Base-by-base conservation (phyloP, 2,888 invertebrate genomes). In the Callyntrura sp. region DNA sequence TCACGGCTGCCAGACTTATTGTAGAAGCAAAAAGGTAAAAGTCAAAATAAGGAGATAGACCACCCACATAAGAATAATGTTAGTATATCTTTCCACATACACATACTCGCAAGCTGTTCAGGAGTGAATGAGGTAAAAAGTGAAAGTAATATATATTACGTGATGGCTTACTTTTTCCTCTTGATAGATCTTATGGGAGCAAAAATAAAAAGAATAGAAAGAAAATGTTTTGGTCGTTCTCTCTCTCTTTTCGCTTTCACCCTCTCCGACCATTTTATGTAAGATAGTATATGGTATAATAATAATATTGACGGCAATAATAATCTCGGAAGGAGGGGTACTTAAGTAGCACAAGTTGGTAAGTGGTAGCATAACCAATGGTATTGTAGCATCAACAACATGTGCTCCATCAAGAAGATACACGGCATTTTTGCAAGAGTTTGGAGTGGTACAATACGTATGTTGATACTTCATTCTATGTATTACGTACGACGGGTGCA, bases 131-230 rank as follows among this genome's bases (percentile, higher is more conserved):
- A 76, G 73, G 73, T 76, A 68, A 73, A 25, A 83, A 62, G 86
- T 65, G 14, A 79, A 51, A 48, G 48, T 55, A 65, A 86, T 86
- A 86, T 86, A 55, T 65, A 68, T 68, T 86, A 86, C 86, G 86
- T 86, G 86, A 79, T 86, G 78, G 86, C 86, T 86, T 86, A 86
- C 86, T 79, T 78, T 85, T 86, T 55, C 57, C 35, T 82, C 70
- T 87, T 81, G 87, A 87, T 81, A 70, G 70, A 81, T 82, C 86
- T 86, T 86, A 79, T 48, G 87, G 81, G 81, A 87, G 60, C 25
- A 68, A 48, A 62, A 55, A 25, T 17, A 82, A 55, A 51, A n/a
- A 85, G 51, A 51, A 51, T 28, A 73, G 48, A 76, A 60, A 60
- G 25, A 35, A 82, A 62, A 62, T 62, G 82, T 62, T 45, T 43